Evolutionary conservation across 2,888 invertebrate species (phyloP), one percentile per base, ranked within the genome.

Genomic region (Blomia tropicalis): DNA sequence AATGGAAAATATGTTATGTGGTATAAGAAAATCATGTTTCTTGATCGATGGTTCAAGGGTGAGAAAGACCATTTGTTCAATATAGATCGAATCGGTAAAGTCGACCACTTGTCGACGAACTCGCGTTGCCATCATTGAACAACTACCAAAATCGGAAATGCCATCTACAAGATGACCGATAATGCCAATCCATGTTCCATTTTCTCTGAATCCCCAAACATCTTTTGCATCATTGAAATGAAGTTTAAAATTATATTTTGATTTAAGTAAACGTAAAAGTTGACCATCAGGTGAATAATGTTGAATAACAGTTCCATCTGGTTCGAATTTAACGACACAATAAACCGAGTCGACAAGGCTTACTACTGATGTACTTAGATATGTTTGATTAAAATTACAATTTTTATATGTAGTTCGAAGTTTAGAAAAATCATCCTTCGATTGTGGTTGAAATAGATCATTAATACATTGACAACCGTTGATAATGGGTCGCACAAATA

Each of bases 121-220:
- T 7, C 51, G 7, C 14, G 51, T 47, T 7, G 7, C 7, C 5
- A 14, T n/a, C 22, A 47, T 7, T 27, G 7, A 7, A n/a, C 51
- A 47, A 7, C 7, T 47, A 11, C 23, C 51, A 22, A 47, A 25
- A 7, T 47, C 7, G 7, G 23, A 7, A 7, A 27, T 19, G 7
- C 51, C 51, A 47, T 47, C n/a, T 7, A 47, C 23, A 7, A 47
- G 7, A 27, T 47, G 7, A 11, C 51, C 51, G n/a, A 47, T 47
- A n/a, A 14, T 27, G 51, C 51, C 51, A 22, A 47, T 27, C 51
- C 51, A 47, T 7, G 7, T 47, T 47, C 51, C 51, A 47, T 47
- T 47, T 7, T 14, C 51, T 11, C 7, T 14, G 14, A n/a, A 7
- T 22, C 51, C 51, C 51, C 51, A 47, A 27, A 14, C 7, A 27